Percentiles rank a stretch among this genome's conserved stretches.
phyloP scores from a whole-genome alignment of 2,888 invertebrate species.

The Scaptomyza parva region DNA sequence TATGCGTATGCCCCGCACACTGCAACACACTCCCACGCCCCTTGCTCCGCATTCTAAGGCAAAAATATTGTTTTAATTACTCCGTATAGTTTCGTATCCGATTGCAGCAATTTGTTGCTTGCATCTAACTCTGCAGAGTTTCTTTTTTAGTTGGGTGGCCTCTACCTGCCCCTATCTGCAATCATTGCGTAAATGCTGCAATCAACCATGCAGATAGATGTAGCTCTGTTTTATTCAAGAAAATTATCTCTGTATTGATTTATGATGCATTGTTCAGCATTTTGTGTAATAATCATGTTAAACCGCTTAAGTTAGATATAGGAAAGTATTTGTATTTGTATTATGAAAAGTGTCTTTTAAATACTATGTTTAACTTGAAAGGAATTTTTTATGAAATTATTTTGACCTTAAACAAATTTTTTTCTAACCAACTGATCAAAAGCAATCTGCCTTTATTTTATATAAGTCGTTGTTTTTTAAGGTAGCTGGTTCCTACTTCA shows the following conservation, averaged over 20 bases:
- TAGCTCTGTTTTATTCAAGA: conserved; percentile 16
- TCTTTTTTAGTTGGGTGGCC: conserved; percentile 33
- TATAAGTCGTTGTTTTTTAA: background rate
- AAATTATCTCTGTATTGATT: conserved; percentile 6
- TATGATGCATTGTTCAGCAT: conserved; percentile 6
- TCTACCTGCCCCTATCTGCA: conserved; percentile 1
- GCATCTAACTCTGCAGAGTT: conserved; percentile 29
- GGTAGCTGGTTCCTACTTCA: conserved; percentile 9
- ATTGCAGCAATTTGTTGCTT: conserved; percentile 57
- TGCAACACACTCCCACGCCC: conserved; percentile 15
- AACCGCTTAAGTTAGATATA: conserved; percentile 5
- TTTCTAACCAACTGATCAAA: too few species aligned
- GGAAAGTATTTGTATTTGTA: background rate
- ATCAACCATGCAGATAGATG: conserved; percentile 35
- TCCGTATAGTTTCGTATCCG: conserved; percentile 14
- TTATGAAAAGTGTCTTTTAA: too few species aligned
- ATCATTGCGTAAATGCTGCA: conserved; percentile 51
- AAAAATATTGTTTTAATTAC: conserved; percentile 69
- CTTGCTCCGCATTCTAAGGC: conserved; percentile 3
- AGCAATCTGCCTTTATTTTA: background rate
- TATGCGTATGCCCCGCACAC: conserved; percentile 63
- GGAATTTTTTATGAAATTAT: background rate
- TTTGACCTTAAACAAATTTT: too few species aligned
- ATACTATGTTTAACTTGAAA: too few species aligned
- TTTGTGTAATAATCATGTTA: background rate